Base-by-base conservation (phyloP, 1,140 invertebrate genomes). In the Drosophila funebris region DNA sequence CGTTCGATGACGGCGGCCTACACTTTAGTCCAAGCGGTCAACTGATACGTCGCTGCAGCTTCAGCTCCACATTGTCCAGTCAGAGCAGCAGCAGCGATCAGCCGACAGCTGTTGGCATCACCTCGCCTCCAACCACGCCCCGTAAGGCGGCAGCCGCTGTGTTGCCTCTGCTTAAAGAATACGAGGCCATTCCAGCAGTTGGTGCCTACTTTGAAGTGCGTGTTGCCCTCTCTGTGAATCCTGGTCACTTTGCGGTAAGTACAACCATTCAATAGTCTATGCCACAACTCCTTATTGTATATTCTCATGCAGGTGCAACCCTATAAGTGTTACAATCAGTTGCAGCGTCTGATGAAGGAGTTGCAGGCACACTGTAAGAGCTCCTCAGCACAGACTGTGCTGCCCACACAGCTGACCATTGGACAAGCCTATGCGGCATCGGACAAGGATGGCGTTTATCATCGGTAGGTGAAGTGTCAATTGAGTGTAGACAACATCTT, bases 181-280 rank as follows among this genome's bases (percentile, higher is more conserved):
- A 90, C 37, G 73, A 75, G 14, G 81, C 72, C 5, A 90, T 91
- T 41, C 90, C 90, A 0, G 73, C 76, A 0, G 22, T 88, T 3
- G 79, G 81, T 9, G 85, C 84, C 9, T 85, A 76, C n/a, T 90
- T 91, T 20, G 84, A 91, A 20, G 89, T 91, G 52, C 81, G 82
- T 31, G 83, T 91, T 4, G 53, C 76, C 4, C 76, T 90, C 37
- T 90, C 85, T 9, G 57, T 89, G 0, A 91, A 91, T 85, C 90
- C 90, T 3, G 73, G 73, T 20, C 88, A 76, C 27, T 91, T 91
- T 82, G 78, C 78, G 37, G 90, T 91, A 58, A 60, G 79, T 76
- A 18, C 18, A 0, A 8, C 4, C 1, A 29, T 6, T 16, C 13
- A n/a, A 2, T 1, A 4, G 16, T 41, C 11, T 0, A 24, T 27